Conservation (phyloP, 2,888 invertebrate species). For the Dynastes grantii region DNA sequence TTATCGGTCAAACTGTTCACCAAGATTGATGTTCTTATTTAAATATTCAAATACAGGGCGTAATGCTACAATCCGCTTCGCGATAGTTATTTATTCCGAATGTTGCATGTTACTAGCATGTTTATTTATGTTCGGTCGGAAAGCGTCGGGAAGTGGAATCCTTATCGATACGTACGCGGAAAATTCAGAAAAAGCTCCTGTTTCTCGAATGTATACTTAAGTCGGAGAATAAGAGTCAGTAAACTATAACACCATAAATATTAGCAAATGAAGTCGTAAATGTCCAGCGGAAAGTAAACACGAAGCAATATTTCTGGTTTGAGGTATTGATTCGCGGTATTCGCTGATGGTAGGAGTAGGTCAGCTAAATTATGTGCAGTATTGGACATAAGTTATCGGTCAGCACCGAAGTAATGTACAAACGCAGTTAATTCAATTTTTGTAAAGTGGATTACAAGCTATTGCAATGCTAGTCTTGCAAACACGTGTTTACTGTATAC, state of each 20-base stretch:
- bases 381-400: neutral
- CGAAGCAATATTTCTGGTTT: slow-evolving; percentile 36
- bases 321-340: slow-evolving; percentile 35
- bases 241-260: slow-evolving; percentile 45
- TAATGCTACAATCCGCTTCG: neutral
- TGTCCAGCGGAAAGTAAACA: slow-evolving; percentile 36
- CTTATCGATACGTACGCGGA: slow-evolving; percentile 31
- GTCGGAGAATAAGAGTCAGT: slow-evolving; percentile 37
- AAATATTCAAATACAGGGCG: slow-evolving; percentile 32
- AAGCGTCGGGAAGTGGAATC: slow-evolving; percentile 38
- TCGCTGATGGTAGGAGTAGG: slow-evolving; percentile 5
- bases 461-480: too few species aligned
- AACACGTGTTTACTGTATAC: too few species aligned
- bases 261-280: slow-evolving; percentile 44
- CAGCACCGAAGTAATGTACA: too few species aligned
- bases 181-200: slow-evolving; percentile 10
- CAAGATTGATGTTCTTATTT: slow-evolving; percentile 22
- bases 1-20: neutral
- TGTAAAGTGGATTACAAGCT: too few species aligned
- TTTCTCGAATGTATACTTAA: slow-evolving; percentile 36
- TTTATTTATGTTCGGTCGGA: slow-evolving; percentile 28
- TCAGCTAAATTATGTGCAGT: slow-evolving; percentile 21
- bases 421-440: too few species aligned
- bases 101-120: slow-evolving; percentile 43
- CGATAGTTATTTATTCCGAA: slow-evolving; percentile 29